Percentiles rank a stretch among this genome's conserved stretches.
These are phyloP conservation scores for Progne subis DNA, from an alignment of 2,113 vertebrate genomes.

Conservation along the genomic window DNA sequence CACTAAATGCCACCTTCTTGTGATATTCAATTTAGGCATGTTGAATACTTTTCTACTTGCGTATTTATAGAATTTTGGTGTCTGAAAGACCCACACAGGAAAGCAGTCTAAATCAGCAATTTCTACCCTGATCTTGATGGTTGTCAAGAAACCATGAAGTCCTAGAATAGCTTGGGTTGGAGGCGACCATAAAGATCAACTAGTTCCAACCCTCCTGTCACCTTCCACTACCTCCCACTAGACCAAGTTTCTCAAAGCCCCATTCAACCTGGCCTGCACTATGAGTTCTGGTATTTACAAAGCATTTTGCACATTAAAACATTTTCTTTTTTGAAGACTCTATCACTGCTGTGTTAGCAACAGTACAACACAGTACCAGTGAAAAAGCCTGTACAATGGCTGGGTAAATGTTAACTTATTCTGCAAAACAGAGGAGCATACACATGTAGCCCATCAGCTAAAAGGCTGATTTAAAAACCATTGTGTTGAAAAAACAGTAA, in stretches of 20 bases:
- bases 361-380: neutral
- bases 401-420: neutral
- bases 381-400: neutral
- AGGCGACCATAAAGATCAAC: neutral
- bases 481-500: neutral
- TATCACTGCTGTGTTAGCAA: neutral
- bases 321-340: neutral
- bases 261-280: neutral
- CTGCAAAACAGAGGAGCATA: neutral
- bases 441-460: neutral
- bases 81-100: neutral
- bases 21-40: neutral
- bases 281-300: neutral
- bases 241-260: neutral
- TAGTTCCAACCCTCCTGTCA: neutral
- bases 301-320: neutral
- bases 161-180: neutral
- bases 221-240: neutral
- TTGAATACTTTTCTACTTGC: neutral
- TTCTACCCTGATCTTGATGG: neutral
- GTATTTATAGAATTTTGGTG: neutral
- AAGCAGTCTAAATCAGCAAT: neutral
- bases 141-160: neutral
- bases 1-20: neutral
- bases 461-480: neutral